Evolutionary conservation across 2,888 invertebrate genomes (phyloP).

Genomic region (Heliconius charithonia): DNA sequence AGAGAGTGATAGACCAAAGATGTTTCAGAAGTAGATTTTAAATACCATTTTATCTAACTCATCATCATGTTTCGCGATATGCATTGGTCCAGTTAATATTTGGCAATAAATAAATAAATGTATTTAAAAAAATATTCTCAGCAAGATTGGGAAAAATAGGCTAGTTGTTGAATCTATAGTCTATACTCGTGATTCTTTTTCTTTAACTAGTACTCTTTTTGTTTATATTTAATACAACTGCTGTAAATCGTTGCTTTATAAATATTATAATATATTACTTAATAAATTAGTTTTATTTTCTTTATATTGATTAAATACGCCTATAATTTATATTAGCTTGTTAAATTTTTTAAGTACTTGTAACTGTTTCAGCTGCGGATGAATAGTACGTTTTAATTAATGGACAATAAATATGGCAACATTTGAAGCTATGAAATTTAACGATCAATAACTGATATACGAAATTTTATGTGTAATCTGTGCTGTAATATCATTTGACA

Average conservation of each 20-base stretch:
- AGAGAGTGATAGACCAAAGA: too few species aligned
- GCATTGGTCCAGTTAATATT: neutral
- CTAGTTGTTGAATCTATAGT: neutral
- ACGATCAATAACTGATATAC: neutral
- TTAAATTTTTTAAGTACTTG: neutral
- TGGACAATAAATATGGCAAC: neutral
- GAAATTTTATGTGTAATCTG: conserved; percentile 4
- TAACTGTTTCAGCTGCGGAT: neutral
- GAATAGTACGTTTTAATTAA: neutral
- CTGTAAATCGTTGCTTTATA: neutral
- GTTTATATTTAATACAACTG: neutral
- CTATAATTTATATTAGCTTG: too few species aligned
- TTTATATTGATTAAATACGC: neutral
- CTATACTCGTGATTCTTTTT: neutral
- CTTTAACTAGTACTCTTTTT: neutral
- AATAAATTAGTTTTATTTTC: neutral
- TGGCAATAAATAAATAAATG: neutral
- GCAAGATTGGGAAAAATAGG: neutral
- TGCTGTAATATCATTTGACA: conserved; percentile 23
- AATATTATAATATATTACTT: neutral
- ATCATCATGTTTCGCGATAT: neutral
- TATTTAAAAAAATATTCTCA: neutral
- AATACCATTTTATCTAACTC: neutral
- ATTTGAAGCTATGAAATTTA: neutral
- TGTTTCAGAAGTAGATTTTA: neutral